These are phyloP conservation scores for Centroberyx gerrardi DNA, from an alignment of 2,797 vertebrate species.

Conservation along the genomic window DNA sequence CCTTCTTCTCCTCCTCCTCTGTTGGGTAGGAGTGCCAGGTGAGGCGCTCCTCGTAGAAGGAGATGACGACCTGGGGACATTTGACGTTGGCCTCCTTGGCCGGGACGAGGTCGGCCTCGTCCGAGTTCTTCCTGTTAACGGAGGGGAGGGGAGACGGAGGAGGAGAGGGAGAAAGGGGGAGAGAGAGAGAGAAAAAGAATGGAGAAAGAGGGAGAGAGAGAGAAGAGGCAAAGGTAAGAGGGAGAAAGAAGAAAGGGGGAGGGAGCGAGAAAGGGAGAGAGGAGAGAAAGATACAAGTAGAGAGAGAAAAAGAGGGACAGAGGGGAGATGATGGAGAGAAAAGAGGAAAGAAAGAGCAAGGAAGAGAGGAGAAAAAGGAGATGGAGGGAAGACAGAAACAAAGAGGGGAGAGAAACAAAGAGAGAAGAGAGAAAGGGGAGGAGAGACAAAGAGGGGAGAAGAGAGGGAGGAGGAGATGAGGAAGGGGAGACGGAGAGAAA, in stretches of 20 bases:
- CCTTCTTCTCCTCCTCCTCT: slow-evolving; percentile 98
- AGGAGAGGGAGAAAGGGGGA: background rate
- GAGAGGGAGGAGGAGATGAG: background rate
- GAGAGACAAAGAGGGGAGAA: background rate
- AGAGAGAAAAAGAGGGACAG: no score
- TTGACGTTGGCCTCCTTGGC: slow-evolving; percentile 95
- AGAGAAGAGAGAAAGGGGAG: background rate
- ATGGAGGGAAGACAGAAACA: background rate
- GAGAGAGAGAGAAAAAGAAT: background rate
- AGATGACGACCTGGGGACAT: slow-evolving; percentile 98
- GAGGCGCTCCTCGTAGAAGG: slow-evolving; percentile 97
- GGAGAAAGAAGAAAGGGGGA: no score
- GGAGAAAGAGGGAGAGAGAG: no score
- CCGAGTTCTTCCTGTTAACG: slow-evolving; percentile 93
- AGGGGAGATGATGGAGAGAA: no score
- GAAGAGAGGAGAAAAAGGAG: background rate
- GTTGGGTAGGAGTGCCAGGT: slow-evolving; percentile 99
- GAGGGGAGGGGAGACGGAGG: background rate
- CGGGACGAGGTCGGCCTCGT: slow-evolving; percentile 97
- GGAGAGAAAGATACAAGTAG: no score
- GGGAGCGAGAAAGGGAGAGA: no score
- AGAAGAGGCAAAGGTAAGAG: no score
- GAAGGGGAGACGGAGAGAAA: background rate
- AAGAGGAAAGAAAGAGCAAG: no score
- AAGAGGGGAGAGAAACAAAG: no score